Base-by-base conservation (phyloP, 2,888 invertebrate genomes). In the Halocaridina rubra region DNA sequence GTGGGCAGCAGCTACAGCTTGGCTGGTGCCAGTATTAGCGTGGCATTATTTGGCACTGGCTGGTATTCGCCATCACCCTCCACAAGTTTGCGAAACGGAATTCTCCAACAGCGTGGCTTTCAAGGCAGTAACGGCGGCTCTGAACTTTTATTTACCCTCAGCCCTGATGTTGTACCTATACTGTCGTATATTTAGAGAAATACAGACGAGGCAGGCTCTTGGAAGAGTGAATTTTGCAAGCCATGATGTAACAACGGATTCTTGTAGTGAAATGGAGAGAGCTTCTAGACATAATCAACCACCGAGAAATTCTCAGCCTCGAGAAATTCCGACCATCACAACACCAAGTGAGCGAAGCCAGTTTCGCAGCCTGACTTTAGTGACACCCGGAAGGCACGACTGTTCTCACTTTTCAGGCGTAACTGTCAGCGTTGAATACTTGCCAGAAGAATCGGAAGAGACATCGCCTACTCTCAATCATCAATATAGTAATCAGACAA, bases 111-210 rank as follows among this genome's bases (percentile, higher is more conserved):
- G 91, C 86, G 91, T 91, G 1, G 89, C 90, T 7, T 91, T 92
- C 88, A 92, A 92, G 89, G 90, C 92, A 3, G 90, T 91, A 8
- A 91, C 92, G 2, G 92, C 92, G n/a, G 91, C 91, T 33, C 90
- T 92, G 80, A 92, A 92, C 89, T 92, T 92, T 88, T 92, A 91
- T 89, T 90, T 92, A n/a, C 92, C 92, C 0, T 90, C 92, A 22
- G 89, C 91, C 5, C 89, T 92, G n/a, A 92, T 92, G 92, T 91
- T 92, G 4, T 89, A 89, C 61, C 89, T 92, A 8, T 92, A 92
- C 88, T 91, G 82, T 61, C 85, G 88, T 57, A 92, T 92, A 75
- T 92, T 92, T 89, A 89, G 90, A 86, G 92, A 91, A 88, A 92
- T 92, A 30, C 90, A 91, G 67, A 91, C 91, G 84, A 89, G 92